Evolutionary conservation across 2,888 invertebrate genomes (phyloP), one percentile per base, ranked within the genome.

Genomic region (Crepidodera aurea): DNA sequence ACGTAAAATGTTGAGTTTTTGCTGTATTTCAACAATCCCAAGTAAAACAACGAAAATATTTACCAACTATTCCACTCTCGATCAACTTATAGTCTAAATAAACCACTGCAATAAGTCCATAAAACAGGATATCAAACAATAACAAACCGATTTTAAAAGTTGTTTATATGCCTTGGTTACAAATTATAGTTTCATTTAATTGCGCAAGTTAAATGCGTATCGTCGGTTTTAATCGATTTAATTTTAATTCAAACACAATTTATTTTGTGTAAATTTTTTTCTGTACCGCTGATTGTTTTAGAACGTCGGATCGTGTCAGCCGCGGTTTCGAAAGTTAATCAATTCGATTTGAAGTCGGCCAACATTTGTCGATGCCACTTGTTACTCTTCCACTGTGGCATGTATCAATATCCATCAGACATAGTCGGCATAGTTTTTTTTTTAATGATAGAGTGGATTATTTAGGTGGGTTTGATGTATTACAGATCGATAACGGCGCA

Each of bases 321-420:
- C 32, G 32, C 32, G 32, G 32, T 50, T 50, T 50, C 29, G 50
- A 50, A 50, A 50, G 50, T 50, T 50, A 50, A 50, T 50, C 50
- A 50, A 50, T 50, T 50, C 16, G 50, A 50, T 29, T 50, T 19
- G 50, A 13, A 48, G 25, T 48, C 48, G 27, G 25, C 27, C 48
- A 48, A 48, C 22, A 44, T 44, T 44, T 48, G 22, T 22, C 13
- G 22, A 12, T 27, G 27, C 13, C 27, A 42, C 42, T 42, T 42
- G 42, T 42, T 42, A 42, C 16, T n/a, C n/a, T 42, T 16, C 18
- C 6, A 42, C 42, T 42, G n/a, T n/a, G 12, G 22, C 44, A 44
- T 25, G 48, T 10, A 27, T 25, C 48, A 27, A 25, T n/a, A 27
- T 13, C 46, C 46, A 46, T 22, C 46, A 27, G 19, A 44, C 18